These are phyloP conservation scores for Spinus olivaceus DNA, from an alignment of 2,797 vertebrate species.

Conservation along the genomic window DNA sequence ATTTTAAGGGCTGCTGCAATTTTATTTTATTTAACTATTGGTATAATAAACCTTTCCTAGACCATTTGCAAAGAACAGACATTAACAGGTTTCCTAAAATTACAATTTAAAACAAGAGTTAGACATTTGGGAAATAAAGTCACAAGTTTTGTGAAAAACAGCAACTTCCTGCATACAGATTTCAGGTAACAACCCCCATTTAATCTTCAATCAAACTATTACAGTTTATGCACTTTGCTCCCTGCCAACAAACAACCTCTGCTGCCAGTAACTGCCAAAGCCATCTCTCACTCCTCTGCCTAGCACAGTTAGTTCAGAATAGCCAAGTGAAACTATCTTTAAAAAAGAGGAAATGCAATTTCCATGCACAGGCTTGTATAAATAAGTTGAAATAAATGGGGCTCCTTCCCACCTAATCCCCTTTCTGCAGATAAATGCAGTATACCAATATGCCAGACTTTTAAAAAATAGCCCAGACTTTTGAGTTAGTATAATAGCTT, in stretches of 20 bases:
- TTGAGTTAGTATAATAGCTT: neutral
- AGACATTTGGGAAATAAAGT: neutral
- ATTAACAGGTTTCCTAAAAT: neutral
- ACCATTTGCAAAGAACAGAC: neutral
- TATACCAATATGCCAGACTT: neutral
- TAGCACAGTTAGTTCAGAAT: neutral
- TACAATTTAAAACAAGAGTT: neutral
- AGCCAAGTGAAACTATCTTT: neutral
- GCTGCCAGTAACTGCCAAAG: neutral
- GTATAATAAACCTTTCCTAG: neutral
- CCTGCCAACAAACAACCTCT: neutral
- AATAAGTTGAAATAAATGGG: neutral
- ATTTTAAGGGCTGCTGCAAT: neutral
- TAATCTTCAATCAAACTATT: neutral
- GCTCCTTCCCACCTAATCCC: neutral
- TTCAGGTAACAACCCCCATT: neutral
- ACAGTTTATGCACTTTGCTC: neutral
- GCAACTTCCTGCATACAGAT: neutral
- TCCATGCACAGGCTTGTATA: neutral
- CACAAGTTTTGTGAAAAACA: neutral
- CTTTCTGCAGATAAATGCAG: neutral
- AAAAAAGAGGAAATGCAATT: neutral
- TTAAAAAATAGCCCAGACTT: conserved; percentile 12
- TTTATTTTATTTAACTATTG: neutral
- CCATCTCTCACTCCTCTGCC: neutral